phyloP scores from a whole-genome alignment of 2,797 vertebrate species.

The Propithecus perrieri region DNA sequence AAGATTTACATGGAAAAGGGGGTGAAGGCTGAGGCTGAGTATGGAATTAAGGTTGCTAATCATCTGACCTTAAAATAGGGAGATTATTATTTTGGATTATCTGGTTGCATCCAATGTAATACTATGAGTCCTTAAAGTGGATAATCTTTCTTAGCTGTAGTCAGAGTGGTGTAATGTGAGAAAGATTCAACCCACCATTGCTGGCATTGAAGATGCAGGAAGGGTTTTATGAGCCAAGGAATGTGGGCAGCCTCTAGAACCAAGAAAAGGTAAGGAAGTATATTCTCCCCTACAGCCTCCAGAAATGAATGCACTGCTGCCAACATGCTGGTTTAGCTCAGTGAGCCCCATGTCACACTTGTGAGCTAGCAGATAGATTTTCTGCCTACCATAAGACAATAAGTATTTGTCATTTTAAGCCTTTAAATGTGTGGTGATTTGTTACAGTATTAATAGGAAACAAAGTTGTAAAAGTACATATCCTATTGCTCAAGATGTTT shows the following conservation, averaged over 20 bases:
- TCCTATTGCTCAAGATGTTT: background rate
- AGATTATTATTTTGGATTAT: background rate
- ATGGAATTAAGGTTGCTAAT: background rate
- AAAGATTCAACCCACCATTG: background rate
- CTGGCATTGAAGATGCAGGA: background rate
- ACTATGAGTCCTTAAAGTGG: background rate
- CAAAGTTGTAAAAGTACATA: background rate
- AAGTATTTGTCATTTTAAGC: background rate
- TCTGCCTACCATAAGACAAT: background rate
- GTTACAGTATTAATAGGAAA: background rate
- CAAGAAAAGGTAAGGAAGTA: background rate
- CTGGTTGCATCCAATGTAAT: background rate
- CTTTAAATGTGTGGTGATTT: background rate
- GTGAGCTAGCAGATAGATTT: background rate
- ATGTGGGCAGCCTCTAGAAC: background rate
- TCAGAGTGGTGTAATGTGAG: background rate
- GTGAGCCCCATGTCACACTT: background rate
- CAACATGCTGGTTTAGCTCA: background rate
- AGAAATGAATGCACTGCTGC: background rate
- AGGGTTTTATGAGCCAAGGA: background rate
- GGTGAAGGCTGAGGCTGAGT: background rate
- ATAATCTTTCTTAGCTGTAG: background rate
- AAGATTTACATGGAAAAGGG: background rate
- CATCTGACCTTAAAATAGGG: background rate
- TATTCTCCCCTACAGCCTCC: background rate